Evolutionary conservation across 1,140 invertebrate species (phyloP), one percentile per base, ranked within the genome.

Genomic region (Drosophila grimshawi): DNA sequence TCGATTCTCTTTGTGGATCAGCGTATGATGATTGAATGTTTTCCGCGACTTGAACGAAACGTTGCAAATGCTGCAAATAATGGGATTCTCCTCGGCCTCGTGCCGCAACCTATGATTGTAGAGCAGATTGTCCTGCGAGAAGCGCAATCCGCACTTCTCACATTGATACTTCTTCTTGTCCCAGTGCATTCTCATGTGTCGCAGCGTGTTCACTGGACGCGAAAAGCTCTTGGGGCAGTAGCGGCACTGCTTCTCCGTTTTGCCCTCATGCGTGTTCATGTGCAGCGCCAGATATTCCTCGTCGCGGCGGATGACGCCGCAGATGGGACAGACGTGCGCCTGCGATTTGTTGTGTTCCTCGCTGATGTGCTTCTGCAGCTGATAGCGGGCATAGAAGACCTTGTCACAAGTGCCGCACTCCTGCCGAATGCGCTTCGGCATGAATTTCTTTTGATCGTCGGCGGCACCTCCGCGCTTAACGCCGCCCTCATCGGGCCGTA

Each of bases 111-210:
- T 67, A 56, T 92, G 91, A 41, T 92, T 92, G 52, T 92, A 92
- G 3, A 92, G 60, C 27, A 92, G 63, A 48, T 92, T 89, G 30
- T 92, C 86, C 51, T 86, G 80, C 0, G 91, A 92, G 52, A 92
- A 92, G 2, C 91, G 76, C 35, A 88, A 37, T 1, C 91, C 91
- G 46, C 91, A 92, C 57, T 91, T 92, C 68, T 92, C 91, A 30
- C 91, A 92, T 64, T 92, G 91, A 61, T 90, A 92, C 39, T 92
- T 91, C 51, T 92, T 92, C 43, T 92, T 92, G 52, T 92, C 85
- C 91, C 91, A 92, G 53, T 92, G 91, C 82, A 90, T 91, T 35
- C 90, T 85, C 91, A 92, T 92, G 56, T 92, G 91, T 0, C 91
- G 85, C 37, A 92, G 46, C 2, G 90, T 91, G 48, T 92, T 92